Base-by-base conservation (phyloP, 2,888 invertebrate species). In the Xiphydria camelus region DNA sequence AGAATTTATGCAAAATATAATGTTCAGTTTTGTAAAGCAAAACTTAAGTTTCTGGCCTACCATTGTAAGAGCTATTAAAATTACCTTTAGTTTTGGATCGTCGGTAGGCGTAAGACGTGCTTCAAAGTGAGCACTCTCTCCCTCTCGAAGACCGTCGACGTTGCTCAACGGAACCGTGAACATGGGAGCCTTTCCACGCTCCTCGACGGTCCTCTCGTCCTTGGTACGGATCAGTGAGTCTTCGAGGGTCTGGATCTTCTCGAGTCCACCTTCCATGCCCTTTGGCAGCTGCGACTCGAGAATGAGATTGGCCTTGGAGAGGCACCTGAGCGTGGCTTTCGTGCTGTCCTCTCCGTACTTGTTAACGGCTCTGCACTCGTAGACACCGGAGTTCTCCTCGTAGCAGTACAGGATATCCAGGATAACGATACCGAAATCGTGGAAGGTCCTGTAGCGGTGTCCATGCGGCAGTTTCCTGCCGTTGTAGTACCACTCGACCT, bases 401-500 rank as follows among this genome's bases (percentile, higher is more conserved):
- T 96, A 96, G 68, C 94, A 95, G 70, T 95, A 96, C 23, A 94
- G 77, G 62, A 97, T 95, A 68, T 96, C 96, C 68, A 97, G 81
- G 61, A 95, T 94, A 36, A 96, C 96, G 67, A 94, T 92, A 49
- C 96, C 96, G 75, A 97, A 97, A 71, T 97, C 96, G 70, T 96
- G 94, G 88, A 96, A 94, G 42, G 96, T 96, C 61, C 96, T 86
- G 77, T 95, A 98, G 57, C 98, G 87, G 76, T 97, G 96, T 38
- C 97, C 98, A 77, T 91, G 89, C 1, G 93, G 91, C 59, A 95
- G 78, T 72, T 93, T 94, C 75, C 91, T 88, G 48, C 92, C 94
- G 70, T 95, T 93, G 73, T 91, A 93, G 76, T 88, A 93, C 96
- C 96, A 96, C 77, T 96, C 95, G 12, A 96, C 94, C 58, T 87